Conservation (phyloP, 92 coral and sea anemone genomes). For the Epizoanthus illoricatus region DNA sequence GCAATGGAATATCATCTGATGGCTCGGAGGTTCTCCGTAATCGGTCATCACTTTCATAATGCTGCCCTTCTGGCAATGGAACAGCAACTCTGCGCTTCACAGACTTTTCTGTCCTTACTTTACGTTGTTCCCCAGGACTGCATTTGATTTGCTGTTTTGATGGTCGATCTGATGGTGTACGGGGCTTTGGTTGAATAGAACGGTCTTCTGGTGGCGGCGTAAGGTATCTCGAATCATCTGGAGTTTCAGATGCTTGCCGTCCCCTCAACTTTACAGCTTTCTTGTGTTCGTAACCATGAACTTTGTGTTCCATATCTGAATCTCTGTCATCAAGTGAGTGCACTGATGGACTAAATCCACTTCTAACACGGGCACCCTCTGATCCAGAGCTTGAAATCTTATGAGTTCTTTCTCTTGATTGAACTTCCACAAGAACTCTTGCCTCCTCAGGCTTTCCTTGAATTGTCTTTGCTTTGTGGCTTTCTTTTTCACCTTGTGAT, state of each 20-base stretch:
- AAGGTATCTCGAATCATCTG: neutral
- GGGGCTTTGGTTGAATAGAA: neutral
- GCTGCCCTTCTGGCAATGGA: conserved; percentile 2
- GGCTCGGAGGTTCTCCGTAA: conserved; percentile 13
- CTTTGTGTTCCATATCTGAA: conserved; percentile 24
- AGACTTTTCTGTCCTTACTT: conserved; percentile 9
- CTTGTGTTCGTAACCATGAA: neutral
- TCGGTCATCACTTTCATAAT: conserved; percentile 4
- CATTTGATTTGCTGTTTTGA: conserved; percentile 19
- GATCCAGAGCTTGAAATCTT: conserved; percentile 36
- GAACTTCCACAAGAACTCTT: neutral
- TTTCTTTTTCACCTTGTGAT: conserved; percentile 17
- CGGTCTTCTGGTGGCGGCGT: conserved; percentile 2
- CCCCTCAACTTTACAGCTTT: neutral
- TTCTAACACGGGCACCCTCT: conserved; percentile 16
- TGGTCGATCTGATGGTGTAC: conserved; percentile 15
- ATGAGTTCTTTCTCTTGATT: conserved; percentile 6
- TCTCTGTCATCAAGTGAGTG: conserved; percentile 2
- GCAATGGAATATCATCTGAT: conserved; percentile 13
- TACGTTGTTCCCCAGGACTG: neutral
- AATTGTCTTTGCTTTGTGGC: neutral
- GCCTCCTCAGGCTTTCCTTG: conserved; percentile 17
- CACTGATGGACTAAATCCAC: conserved; percentile 5
- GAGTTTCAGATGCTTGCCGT: neutral
- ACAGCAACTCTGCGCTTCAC: conserved; percentile 14